phyloP scores from a whole-genome alignment of 2,113 vertebrate genomes.

The Sylvilagus bachmani region DNA sequence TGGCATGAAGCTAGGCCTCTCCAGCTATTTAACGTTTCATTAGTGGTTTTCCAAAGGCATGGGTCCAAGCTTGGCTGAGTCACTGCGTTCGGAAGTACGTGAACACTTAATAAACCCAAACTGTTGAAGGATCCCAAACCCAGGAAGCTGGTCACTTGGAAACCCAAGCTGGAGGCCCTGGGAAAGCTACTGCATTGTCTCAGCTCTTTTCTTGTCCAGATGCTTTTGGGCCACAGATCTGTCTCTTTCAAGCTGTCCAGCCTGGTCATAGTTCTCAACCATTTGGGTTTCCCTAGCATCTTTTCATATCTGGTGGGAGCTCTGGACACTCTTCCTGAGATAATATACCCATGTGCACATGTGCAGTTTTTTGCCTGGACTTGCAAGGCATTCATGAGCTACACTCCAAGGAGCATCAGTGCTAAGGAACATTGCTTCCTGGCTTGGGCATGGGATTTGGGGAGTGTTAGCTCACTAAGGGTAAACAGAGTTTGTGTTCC shows the following conservation, averaged over 20 bases:
- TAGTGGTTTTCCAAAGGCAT: constrained; percentile 78
- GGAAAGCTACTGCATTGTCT: not conserved
- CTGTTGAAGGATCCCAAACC: constrained; percentile 70
- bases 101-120: constrained; percentile 78
- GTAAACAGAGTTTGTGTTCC: not conserved
- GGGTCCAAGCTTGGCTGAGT: constrained; percentile 65
- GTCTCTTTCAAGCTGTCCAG: not conserved
- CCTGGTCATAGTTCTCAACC: not conserved
- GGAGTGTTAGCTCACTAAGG: not conserved
- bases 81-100: constrained; percentile 28
- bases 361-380: not conserved
- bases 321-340: not conserved
- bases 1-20: constrained; percentile 66
- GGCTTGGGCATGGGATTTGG: not conserved
- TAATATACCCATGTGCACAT: not conserved
- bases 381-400: not conserved
- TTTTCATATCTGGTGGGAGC: not conserved
- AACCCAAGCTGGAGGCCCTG: constrained; percentile 28
- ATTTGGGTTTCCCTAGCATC: not conserved
- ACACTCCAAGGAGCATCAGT: not conserved
- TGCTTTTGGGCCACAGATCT: not conserved
- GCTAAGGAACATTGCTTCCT: not conserved
- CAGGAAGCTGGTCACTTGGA: constrained; percentile 62
- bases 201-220: not conserved
- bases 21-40: constrained; percentile 59